These are phyloP conservation scores for Drosophila siamana DNA, from an alignment of 2,888 invertebrate species.

Conservation along the genomic window DNA sequence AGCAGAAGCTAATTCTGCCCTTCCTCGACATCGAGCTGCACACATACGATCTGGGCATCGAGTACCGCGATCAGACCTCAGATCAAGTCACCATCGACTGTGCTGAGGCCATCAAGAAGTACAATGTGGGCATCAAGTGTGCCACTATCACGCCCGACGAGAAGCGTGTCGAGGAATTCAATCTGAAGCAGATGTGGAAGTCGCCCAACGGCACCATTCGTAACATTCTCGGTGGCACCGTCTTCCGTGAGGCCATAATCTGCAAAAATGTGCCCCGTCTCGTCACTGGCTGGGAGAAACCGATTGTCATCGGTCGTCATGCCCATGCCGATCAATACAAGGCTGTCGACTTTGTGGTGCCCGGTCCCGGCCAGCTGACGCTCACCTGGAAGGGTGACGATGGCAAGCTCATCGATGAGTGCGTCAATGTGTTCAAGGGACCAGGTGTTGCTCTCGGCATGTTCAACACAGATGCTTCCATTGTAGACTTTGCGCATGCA, in stretches of 20 bases:
- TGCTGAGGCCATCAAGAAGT: conserved; percentile 97
- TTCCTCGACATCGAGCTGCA: conserved; percentile 98
- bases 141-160: conserved; percentile 99
- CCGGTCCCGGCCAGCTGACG: conserved; percentile 94
- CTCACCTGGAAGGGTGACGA: conserved; percentile 89
- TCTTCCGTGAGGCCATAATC: conserved; percentile 94
- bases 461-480: conserved; percentile 98
- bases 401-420: conserved; percentile 88
- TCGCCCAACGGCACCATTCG: conserved; percentile 95
- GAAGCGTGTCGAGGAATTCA: conserved; percentile 96
- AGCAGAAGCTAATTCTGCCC: conserved; percentile 97
- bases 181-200: conserved; percentile 95
- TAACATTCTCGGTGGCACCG: conserved; percentile 91
- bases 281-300: conserved; percentile 97
- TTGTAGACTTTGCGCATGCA: conserved; percentile 96
- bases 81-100: conserved; percentile 99
- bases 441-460: conserved; percentile 97
- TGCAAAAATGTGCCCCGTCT: conserved; percentile 97
- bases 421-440: conserved; percentile 94
- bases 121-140: conserved; percentile 99
- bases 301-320: conserved; percentile 99
- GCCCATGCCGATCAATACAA: conserved; percentile 99
- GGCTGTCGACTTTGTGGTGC: conserved; percentile 98
- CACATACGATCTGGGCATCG: conserved; percentile 97
- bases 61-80: conserved; percentile 96